Conservation (phyloP, 2,888 invertebrate species). For the Trichogramma evanescens region DNA sequence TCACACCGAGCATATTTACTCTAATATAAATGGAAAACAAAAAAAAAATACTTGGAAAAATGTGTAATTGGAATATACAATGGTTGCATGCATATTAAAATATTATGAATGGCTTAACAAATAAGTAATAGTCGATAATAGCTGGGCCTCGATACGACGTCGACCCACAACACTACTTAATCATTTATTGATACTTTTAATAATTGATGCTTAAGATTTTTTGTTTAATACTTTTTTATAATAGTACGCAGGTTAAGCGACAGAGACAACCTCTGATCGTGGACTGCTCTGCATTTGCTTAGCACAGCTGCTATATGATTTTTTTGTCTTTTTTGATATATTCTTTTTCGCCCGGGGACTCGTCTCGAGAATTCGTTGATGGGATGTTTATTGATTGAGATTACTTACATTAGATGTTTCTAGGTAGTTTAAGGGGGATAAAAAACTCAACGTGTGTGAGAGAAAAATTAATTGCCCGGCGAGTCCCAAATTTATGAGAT, state of each 20-base stretch:
- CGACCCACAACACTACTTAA: slow-evolving; percentile 28
- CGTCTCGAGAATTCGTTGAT: slow-evolving; percentile 12
- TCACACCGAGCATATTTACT: slow-evolving; percentile 17
- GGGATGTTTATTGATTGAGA: not conserved
- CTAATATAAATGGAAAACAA: slow-evolving; percentile 14
- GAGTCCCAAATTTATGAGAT: slow-evolving; percentile 32
- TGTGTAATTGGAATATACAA: slow-evolving; percentile 26
- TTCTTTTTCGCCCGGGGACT: slow-evolving; percentile 28
- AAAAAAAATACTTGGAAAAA: slow-evolving; percentile 8
- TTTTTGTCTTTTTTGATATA: slow-evolving; percentile 28
- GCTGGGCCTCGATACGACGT: slow-evolving; percentile 32
- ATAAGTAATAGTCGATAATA: slow-evolving; percentile 27
- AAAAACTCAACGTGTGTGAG: not conserved
- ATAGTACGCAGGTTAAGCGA: slow-evolving; percentile 34
- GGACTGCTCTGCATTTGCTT: slow-evolving; percentile 33
- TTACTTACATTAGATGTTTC: too few relatives aligned
- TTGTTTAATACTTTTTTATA: slow-evolving; percentile 27
- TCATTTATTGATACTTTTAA: slow-evolving; percentile 28
- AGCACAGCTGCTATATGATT: slow-evolving; percentile 30
- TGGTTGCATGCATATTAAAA: slow-evolving; percentile 27
- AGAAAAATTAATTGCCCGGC: slow-evolving; percentile 3
- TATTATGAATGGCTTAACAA: slow-evolving; percentile 34
- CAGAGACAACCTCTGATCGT: slow-evolving; percentile 37
- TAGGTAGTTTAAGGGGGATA: not conserved
- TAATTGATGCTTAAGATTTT: slow-evolving; percentile 32